Evolutionary conservation across 2,888 invertebrate species (phyloP), one percentile per base, ranked within the genome.

Genomic region (Dichetophora obliterata): DNA sequence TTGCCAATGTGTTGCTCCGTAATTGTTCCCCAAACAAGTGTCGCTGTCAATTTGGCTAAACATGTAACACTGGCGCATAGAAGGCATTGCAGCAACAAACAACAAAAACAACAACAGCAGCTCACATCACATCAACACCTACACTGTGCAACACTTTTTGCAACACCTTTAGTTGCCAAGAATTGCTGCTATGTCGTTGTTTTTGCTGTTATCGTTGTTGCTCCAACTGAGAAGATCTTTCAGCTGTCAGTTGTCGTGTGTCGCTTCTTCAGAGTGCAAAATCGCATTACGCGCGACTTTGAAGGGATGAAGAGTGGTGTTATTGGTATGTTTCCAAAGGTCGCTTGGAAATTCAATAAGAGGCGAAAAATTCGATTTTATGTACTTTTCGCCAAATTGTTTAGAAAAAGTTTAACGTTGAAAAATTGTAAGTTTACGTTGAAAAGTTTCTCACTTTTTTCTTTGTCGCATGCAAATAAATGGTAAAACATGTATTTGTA

Each of bases 11-110:
- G 11, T 16, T 3, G 1, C 2, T 24, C n/a, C 24, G 31, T 57
- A 69, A 68, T 43, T 75, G 74, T 34, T 69, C 61, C 69, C 59
- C 43, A 61, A 69, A 61, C 75, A 68, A 54, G 54, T 75, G 66
- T 75, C 63, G 65, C 31, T 37, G 73, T 65, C 63, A 50, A 63
- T 63, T 63, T 63, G 19, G 27, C 63, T 11, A 48, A 74, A 74
- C 63, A 50, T 31, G 34, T 65, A 74, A 74, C 52, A 74, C 48
- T 54, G 68, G 68, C 6, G 19, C 68, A 48, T 48, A 16, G 24
- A 16, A 43, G 22, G 34, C 34, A 27, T 65, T n/a, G 8, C n/a
- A 19, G n/a, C 27, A 16, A 5, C 6, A 31, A 16, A 5, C 6
- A 31, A 31, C 65, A 34, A 9, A 16, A 34, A 27, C 31, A 16